phyloP scores from a whole-genome alignment of 2,797 vertebrate genomes.

The Falco cherrug region DNA sequence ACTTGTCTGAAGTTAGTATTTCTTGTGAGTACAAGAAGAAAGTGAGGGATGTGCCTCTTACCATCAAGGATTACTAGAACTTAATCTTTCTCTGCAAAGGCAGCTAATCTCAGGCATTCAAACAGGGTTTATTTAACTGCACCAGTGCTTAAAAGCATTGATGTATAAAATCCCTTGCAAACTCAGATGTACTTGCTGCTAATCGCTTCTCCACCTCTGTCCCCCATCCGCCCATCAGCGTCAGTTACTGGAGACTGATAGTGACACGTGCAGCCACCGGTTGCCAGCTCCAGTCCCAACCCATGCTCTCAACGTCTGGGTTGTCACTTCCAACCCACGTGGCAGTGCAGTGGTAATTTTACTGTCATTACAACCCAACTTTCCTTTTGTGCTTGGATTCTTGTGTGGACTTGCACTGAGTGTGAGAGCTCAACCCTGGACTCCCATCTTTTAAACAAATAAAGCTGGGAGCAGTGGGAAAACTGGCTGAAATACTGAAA shows the following conservation, averaged over 20 bases:
- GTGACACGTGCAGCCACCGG: slow-evolving; percentile 72
- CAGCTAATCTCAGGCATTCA: slow-evolving; percentile 63
- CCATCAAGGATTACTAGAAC: slow-evolving; percentile 25
- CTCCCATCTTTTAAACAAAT: not conserved
- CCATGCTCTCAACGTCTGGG: slow-evolving; percentile 50
- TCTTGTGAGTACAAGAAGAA: not conserved
- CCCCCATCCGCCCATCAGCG: slow-evolving; percentile 38
- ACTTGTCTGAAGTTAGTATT: slow-evolving; percentile 44
- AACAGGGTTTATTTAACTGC: slow-evolving; percentile 51
- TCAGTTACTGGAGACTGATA: slow-evolving; percentile 72
- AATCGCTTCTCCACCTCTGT: slow-evolving; percentile 70
- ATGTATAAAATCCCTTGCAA: slow-evolving; percentile 70
- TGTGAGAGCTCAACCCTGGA: slow-evolving; percentile 21
- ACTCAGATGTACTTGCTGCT: slow-evolving; percentile 69
- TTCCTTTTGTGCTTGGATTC: slow-evolving; percentile 69
- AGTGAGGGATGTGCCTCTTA: not conserved
- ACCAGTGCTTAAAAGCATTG: slow-evolving; percentile 61
- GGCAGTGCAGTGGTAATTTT: slow-evolving; percentile 29
- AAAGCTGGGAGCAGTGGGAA: slow-evolving; percentile 61
- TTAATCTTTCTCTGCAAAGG: slow-evolving; percentile 43
- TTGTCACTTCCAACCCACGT: slow-evolving; percentile 58
- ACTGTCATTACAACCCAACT: slow-evolving; percentile 63
- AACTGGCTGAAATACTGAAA: slow-evolving; percentile 32
- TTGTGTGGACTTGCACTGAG: slow-evolving; percentile 69
- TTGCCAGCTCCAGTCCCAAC: slow-evolving; percentile 59